Evolutionary conservation across 2,113 vertebrate genomes (phyloP), one percentile per base, ranked within the genome.

Genomic region (Diadophis punctatus): DNA sequence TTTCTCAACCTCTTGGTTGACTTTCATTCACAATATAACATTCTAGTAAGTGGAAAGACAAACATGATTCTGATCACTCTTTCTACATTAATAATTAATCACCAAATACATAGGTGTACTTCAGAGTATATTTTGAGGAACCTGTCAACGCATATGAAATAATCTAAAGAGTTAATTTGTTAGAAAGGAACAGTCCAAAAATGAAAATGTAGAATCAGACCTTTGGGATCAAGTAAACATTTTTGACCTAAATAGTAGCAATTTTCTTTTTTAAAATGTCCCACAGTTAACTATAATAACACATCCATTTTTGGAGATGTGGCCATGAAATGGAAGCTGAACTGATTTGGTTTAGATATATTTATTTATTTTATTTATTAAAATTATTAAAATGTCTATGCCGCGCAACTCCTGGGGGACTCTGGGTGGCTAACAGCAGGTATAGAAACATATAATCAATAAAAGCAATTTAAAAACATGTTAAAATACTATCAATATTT

Each of bases 11-110:
- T 94, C 93, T 91, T 90, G 93, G 27, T 93, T 94, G 91, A 94
- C 30, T 55, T 56, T 52, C 86, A 91, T 22, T 30, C 58, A 90
- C 56, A 94, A 56, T 55, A 93, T 4, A 27, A 8, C 55, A 25
- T 58, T 58, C 93, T 96, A 96, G 96, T 25, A 9, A 96, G 89
- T n/a, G 46, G 20, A 86, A 93, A 90, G 85, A 96, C 96, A 96
- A 94, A 0, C 5, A 51, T 85, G 84, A 88, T 96, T 96, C 94
- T 95, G 91, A 94, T 53, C 60, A 93, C 90, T 84, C 53, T 87
- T 96, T 88, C 52, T 0, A 14, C 68, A 92, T 88, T 25, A 93
- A 95, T 93, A 93, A 53, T 91, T 5, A 95, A 93, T 93, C 20
- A 93, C 46, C 89, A 25, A 11, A 94, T 96, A 97, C 92, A 92